phyloP scores from a whole-genome alignment of 1,140 invertebrate genomes.

The Daktulosphaira vitifoliae region DNA sequence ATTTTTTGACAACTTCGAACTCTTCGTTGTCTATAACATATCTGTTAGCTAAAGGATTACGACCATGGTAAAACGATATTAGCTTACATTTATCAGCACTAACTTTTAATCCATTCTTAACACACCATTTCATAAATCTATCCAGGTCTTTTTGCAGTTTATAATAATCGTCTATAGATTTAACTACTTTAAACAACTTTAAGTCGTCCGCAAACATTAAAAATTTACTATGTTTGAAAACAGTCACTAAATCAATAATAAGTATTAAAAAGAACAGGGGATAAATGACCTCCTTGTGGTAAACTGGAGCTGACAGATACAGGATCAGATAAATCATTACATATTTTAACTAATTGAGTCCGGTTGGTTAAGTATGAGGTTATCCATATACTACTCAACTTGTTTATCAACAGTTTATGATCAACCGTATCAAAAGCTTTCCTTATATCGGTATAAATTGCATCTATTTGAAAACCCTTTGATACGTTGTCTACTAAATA shows the following conservation, averaged over 20 bases:
- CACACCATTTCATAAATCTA: background rate
- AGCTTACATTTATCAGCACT: background rate
- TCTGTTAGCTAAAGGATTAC: background rate
- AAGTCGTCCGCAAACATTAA: background rate
- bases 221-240: background rate
- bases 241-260: background rate
- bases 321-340: background rate
- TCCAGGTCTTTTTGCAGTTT: background rate
- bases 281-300: background rate
- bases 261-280: background rate
- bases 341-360: background rate
- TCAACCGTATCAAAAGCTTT: constrained; percentile 21
- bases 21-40: background rate
- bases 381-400: background rate
- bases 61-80: background rate
- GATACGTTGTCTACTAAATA: background rate
- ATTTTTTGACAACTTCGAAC: background rate
- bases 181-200: background rate
- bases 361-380: background rate
- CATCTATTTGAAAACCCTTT: background rate
- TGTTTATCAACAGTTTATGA: background rate
- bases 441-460: constrained; percentile 14
- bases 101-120: background rate
- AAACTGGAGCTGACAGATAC: background rate
- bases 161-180: background rate